Percentiles rank a stretch among this genome's conserved stretches.
phyloP scores from a whole-genome alignment of 1,140 invertebrate genomes.

The Pararge aegeria region DNA sequence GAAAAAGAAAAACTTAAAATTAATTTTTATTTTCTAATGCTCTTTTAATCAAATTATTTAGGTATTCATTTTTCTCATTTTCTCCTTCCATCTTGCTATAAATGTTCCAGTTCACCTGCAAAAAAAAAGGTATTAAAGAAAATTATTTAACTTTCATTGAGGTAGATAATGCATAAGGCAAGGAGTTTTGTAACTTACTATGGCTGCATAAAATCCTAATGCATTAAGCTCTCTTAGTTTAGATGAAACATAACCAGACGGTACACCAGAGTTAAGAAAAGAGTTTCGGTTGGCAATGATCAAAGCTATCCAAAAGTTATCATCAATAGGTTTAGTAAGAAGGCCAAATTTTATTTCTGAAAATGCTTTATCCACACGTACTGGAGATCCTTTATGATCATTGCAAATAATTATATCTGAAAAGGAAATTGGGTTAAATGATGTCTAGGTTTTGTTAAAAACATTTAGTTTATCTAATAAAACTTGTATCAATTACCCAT shows the following conservation, averaged over 20 bases:
- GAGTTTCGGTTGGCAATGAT: conserved; percentile 70
- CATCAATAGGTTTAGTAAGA: conserved; percentile 65
- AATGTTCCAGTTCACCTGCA: conserved; percentile 41
- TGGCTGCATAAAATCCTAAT: conserved; percentile 80
- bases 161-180: no score
- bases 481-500: no score
- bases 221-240: conserved; percentile 80
- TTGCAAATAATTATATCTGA: conserved; percentile 80
- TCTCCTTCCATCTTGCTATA: conserved; percentile 43
- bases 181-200: conserved; percentile 75
- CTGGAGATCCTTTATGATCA: conserved; percentile 57
- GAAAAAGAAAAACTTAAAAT: no score
- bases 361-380: conserved; percentile 57
- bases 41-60: conserved; percentile 52
- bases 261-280: conserved; percentile 50
- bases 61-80: conserved; percentile 52
- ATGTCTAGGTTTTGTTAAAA: not conserved
- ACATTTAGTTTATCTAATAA: no score
- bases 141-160: no score
- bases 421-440: conserved; percentile 32
- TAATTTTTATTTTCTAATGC: conserved; percentile 31
- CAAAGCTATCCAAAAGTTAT: conserved; percentile 76
- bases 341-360: conserved; percentile 55
- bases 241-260: conserved; percentile 65
- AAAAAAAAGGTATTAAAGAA: conserved; percentile 29